Conservation (phyloP, 2,113 vertebrate genomes). For the Panthera tigris region DNA sequence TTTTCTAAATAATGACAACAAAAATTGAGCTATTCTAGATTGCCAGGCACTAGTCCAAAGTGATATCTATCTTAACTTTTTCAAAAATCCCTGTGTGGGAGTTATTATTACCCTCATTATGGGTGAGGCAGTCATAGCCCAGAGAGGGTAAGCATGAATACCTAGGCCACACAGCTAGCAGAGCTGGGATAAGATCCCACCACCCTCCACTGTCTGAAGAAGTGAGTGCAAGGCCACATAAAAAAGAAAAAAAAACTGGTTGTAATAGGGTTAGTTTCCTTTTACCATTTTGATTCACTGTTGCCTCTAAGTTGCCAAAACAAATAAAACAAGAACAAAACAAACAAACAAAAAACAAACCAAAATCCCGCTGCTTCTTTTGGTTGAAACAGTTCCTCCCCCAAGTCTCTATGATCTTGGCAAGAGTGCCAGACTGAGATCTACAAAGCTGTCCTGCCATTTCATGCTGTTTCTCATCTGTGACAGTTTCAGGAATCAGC, state of each 20-base stretch:
- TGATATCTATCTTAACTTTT: neutral
- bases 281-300: conserved; percentile 30
- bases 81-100: neutral
- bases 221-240: neutral
- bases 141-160: neutral
- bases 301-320: neutral
- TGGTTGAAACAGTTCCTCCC: conserved; percentile 49
- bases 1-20: neutral
- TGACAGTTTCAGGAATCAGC: neutral
- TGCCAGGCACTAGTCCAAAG: neutral
- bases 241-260: neutral
- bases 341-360: too few relatives aligned
- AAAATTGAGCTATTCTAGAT: neutral
- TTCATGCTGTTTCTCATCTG: conserved; percentile 24
- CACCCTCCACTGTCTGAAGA: neutral
- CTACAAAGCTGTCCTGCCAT: conserved; percentile 40
- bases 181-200: neutral
- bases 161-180: neutral
- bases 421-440: conserved; percentile 34
- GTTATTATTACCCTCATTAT: neutral
- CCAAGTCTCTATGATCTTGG: conserved; percentile 28
- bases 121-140: neutral
- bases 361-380: neutral
- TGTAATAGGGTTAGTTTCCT: neutral
- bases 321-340: neutral